These are phyloP conservation scores for Apoderus coryli DNA, from an alignment of 2,888 invertebrate genomes.

Conservation along the genomic window DNA sequence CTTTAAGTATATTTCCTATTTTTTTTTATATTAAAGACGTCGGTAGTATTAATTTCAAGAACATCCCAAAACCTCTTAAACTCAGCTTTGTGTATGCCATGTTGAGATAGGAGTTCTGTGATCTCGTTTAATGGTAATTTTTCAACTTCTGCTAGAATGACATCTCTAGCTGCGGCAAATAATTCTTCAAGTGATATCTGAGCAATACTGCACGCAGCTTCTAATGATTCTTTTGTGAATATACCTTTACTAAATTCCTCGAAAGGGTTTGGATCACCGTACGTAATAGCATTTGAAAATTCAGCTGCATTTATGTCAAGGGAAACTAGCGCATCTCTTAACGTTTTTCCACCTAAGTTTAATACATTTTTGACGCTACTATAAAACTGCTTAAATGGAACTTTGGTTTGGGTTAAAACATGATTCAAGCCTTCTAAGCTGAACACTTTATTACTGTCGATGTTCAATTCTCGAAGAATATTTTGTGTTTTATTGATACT, in stretches of 20 bases:
- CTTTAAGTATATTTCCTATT: conserved; percentile 39
- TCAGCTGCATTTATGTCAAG: conserved; percentile 12
- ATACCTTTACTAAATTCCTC: conserved; percentile 16
- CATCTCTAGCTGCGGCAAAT: conserved; percentile 11
- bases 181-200: conserved; percentile 12
- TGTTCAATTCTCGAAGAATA: conserved; percentile 8
- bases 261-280: conserved; percentile 15
- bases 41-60: conserved; percentile 9
- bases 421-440: conserved; percentile 15
- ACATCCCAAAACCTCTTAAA: conserved; percentile 14
- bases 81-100: too few species aligned
- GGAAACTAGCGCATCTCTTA: conserved; percentile 11
- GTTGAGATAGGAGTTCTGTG: too few species aligned
- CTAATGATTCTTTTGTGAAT: conserved; percentile 11
- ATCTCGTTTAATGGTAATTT: too few species aligned
- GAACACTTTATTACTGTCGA: conserved; percentile 9
- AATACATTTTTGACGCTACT: too few species aligned
- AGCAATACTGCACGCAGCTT: conserved; percentile 9
- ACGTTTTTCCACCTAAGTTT: conserved; percentile 10
- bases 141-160: too few species aligned
- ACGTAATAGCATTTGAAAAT: conserved; percentile 13
- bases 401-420: conserved; percentile 9
- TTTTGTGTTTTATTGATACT: conserved; percentile 5
- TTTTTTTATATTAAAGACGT: conserved; percentile 36
- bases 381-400: conserved; percentile 7